A percentile compares a stretch with the other conserved stretches of the same genome.
Conservation (phyloP, 2,113 vertebrate species). For the pig (Sus scrofa) region DNA sequence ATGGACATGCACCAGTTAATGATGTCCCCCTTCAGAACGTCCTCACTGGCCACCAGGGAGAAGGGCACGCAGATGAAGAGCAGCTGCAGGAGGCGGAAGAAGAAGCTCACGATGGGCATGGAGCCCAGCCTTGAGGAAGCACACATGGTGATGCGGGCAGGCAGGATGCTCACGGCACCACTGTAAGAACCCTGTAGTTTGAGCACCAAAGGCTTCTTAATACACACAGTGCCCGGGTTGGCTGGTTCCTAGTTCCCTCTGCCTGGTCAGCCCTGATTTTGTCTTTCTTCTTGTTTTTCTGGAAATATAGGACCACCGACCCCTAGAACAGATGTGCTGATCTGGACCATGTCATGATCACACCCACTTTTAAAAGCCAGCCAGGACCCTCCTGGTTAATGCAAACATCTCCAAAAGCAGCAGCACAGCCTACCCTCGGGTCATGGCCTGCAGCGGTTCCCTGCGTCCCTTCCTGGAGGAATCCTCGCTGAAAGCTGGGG, state of each 20-base stretch:
- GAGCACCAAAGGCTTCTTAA: background rate
- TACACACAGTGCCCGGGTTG: background rate
- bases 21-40: background rate
- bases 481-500: too few species aligned
- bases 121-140: accelerated
- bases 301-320: background rate
- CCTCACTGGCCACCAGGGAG: background rate
- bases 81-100: background rate
- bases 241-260: background rate
- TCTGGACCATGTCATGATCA: background rate
- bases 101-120: background rate
- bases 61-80: background rate
- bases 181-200: background rate
- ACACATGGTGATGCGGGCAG: background rate
- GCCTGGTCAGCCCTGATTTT: background rate
- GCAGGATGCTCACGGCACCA: background rate
- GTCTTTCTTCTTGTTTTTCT: background rate
- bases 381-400: background rate
- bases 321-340: background rate
- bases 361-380: background rate
- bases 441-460: too few species aligned
- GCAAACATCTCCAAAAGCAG: background rate
- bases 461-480: too few species aligned
- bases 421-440: too few species aligned
- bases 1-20: background rate